These are phyloP conservation scores for Pemphigus obesinymphae DNA, from an alignment of 1,140 invertebrate genomes.

Conservation along the genomic window DNA sequence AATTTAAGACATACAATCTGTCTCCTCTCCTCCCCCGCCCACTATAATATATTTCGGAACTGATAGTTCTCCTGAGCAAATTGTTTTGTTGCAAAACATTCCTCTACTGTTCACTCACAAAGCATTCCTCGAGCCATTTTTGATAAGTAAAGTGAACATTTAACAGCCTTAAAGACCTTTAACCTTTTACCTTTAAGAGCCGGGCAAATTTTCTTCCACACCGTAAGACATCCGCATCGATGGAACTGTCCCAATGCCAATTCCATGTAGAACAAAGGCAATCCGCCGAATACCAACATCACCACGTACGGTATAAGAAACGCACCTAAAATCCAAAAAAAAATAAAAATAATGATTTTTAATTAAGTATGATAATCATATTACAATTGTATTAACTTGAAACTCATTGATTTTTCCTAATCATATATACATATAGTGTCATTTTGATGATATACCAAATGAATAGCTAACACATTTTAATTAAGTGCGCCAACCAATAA, in stretches of 20 bases:
- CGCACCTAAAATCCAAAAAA: conserved; percentile 65
- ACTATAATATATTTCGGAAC: not conserved
- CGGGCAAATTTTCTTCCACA: conserved; percentile 93
- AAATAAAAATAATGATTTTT: too few species aligned
- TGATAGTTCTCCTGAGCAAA: not conserved
- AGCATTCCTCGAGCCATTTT: conserved; percentile 9
- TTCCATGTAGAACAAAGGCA: conserved; percentile 93
- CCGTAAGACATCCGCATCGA: conserved; percentile 83
- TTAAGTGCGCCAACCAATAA: too few species aligned
- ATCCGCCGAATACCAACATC: conserved; percentile 84
- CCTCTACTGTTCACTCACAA: not conserved
- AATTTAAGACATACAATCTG: not conserved
- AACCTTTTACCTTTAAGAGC: conserved; percentile 83
- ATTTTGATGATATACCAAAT: too few species aligned
- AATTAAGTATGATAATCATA: too few species aligned
- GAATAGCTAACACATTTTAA: too few species aligned
- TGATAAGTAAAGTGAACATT: not conserved
- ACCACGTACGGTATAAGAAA: conserved; percentile 90
- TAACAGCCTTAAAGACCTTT: too few species aligned
- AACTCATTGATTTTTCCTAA: too few species aligned
- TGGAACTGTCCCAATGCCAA: conserved; percentile 88
- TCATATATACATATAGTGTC: too few species aligned
- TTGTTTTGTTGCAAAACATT: not conserved
- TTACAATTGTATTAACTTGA: too few species aligned
- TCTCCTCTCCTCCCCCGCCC: too few species aligned